Conservation (phyloP, 2,888 invertebrate genomes). For the Spodoptera littoralis region DNA sequence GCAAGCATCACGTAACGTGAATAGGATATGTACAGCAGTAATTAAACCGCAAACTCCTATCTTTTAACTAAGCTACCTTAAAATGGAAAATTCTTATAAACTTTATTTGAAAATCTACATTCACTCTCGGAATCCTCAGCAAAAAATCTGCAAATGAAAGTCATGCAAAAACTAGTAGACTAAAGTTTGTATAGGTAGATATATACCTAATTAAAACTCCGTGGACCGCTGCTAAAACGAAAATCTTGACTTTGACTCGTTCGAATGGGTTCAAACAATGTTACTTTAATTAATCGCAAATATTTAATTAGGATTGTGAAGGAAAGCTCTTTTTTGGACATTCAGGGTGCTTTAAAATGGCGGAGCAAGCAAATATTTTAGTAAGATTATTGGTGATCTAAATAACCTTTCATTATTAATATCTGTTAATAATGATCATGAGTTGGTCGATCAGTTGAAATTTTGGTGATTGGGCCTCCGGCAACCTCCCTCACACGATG, state of each 20-base stretch:
- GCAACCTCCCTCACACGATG: too few relatives aligned
- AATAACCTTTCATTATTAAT: too few relatives aligned
- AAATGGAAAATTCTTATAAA: too few relatives aligned
- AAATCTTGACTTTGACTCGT: conserved; percentile 34
- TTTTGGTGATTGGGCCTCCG: too few relatives aligned
- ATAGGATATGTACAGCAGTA: too few relatives aligned
- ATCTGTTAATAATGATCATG: too few relatives aligned
- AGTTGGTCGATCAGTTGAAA: too few relatives aligned
- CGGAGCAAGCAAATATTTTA: not conserved
- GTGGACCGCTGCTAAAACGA: conserved; percentile 12
- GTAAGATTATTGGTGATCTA: not conserved
- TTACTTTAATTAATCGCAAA: conserved; percentile 63
- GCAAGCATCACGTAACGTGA: too few relatives aligned
- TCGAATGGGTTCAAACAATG: conserved; percentile 30
- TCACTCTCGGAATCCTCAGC: too few relatives aligned
- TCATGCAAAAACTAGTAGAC: conserved; percentile 3
- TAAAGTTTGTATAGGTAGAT: conserved; percentile 8
- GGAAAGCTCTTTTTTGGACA: conserved; percentile 15
- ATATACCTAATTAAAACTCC: conserved; percentile 1
- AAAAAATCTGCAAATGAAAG: not conserved
- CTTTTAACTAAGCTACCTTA: too few relatives aligned
- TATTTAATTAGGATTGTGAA: conserved; percentile 56
- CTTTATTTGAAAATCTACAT: too few relatives aligned
- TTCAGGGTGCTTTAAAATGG: not conserved
- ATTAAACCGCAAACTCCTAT: too few relatives aligned